phyloP scores from a whole-genome alignment of 2,113 vertebrate species.

The Pangasianodon gigas region DNA sequence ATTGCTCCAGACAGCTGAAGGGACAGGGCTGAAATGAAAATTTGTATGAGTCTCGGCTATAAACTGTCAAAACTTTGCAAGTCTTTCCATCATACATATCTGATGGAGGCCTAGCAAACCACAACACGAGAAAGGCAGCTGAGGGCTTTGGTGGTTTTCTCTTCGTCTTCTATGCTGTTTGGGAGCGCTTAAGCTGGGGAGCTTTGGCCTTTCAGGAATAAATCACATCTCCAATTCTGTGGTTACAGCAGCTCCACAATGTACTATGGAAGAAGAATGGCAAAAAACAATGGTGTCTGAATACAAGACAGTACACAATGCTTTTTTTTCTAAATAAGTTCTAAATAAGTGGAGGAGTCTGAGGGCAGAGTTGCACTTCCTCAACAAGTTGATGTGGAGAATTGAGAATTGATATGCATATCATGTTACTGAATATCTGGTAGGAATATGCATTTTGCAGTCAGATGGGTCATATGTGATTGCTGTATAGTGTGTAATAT shows the following conservation, averaged over 20 bases:
- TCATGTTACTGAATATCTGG: constrained; percentile 36
- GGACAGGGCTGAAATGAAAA: not conserved
- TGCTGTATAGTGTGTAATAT: not conserved
- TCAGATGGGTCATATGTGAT: not conserved
- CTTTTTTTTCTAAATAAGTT: not conserved
- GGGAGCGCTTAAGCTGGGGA: constrained; percentile 56
- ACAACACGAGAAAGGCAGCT: not conserved
- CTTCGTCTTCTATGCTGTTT: constrained; percentile 57
- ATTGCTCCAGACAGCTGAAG: not conserved
- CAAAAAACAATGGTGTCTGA: constrained; percentile 51
- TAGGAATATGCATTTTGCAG: not conserved
- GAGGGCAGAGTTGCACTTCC: constrained; percentile 45
- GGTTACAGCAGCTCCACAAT: constrained; percentile 50
- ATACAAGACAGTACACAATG: not conserved
- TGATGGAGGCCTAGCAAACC: not conserved
- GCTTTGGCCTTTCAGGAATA: constrained; percentile 59
- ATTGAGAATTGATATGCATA: constrained; percentile 53
- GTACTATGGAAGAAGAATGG: constrained; percentile 55
- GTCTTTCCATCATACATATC: constrained; percentile 5
- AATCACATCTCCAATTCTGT: constrained; percentile 60
- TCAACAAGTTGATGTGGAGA: constrained; percentile 57
- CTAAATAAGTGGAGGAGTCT: not conserved
- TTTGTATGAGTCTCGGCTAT: not conserved
- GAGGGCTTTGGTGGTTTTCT: constrained; percentile 21
- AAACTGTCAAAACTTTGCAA: not conserved